phyloP scores from a whole-genome alignment of 2,113 vertebrate species.

The Mirza zaza region DNA sequence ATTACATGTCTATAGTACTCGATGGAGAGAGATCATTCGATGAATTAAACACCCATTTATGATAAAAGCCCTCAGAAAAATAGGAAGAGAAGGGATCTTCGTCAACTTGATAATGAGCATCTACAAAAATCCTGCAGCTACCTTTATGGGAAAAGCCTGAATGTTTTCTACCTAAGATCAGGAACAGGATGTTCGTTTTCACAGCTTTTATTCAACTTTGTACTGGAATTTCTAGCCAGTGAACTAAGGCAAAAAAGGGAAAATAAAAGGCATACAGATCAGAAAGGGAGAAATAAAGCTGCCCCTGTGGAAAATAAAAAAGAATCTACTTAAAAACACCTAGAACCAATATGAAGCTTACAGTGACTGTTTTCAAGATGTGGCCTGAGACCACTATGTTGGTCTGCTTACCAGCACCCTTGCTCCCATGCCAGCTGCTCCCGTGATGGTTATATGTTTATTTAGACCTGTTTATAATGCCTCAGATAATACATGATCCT shows the following conservation, averaged over 20 bases:
- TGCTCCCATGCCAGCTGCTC: slow-evolving; percentile 93
- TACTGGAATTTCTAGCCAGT: neutral
- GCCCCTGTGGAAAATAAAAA: neutral
- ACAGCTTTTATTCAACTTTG: neutral
- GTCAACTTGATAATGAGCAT: neutral
- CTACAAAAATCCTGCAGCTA: neutral
- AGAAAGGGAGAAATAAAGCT: neutral
- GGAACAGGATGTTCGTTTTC: neutral
- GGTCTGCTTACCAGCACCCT: slow-evolving; percentile 92
- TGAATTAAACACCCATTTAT: neutral
- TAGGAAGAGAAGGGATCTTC: neutral
- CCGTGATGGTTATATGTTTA: slow-evolving; percentile 93
- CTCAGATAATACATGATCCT: slow-evolving; percentile 90
- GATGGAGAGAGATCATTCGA: neutral
- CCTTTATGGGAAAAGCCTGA: neutral
- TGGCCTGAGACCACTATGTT: slow-evolving; percentile 93
- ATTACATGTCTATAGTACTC: neutral
- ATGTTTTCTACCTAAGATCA: neutral
- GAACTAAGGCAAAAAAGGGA: neutral
- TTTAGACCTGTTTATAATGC: slow-evolving; percentile 93
- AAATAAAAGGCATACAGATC: neutral
- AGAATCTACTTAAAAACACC: neutral
- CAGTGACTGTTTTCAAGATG: slow-evolving; percentile 94
- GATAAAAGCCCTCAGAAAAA: neutral
- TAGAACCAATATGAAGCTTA: slow-evolving; percentile 95